Conservation (phyloP, 1,140 invertebrate genomes). For the Berghia stephanieae region DNA sequence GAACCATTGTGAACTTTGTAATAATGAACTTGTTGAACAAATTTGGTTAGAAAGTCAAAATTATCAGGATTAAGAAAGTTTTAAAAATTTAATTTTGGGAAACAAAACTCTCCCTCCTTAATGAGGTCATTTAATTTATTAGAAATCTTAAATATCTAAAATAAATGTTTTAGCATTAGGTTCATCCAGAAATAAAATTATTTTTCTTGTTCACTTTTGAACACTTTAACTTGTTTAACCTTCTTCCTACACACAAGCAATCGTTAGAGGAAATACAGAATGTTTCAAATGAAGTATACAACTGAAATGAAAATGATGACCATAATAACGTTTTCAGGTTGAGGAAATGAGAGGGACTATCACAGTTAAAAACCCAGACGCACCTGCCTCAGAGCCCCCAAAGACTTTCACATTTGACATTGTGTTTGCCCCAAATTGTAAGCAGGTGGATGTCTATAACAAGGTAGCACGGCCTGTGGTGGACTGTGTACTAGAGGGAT, state of each 20-base stretch:
- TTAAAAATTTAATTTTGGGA: too few relatives aligned
- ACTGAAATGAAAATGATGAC: neutral
- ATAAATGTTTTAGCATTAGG: too few relatives aligned
- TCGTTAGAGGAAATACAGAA: neutral
- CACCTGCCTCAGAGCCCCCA: constrained; percentile 66
- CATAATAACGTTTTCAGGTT: constrained; percentile 66
- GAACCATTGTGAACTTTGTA: too few relatives aligned
- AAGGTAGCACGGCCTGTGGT: constrained; percentile 90
- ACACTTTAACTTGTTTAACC: neutral
- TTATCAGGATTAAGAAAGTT: too few relatives aligned
- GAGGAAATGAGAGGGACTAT: constrained; percentile 81
- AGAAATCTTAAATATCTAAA: too few relatives aligned
- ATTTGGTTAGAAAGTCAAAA: too few relatives aligned
- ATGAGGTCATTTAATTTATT: too few relatives aligned
- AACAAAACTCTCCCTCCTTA: too few relatives aligned
- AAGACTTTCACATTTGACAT: constrained; percentile 92
- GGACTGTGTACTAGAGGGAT: constrained; percentile 91
- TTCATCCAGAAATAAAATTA: too few relatives aligned
- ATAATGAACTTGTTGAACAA: too few relatives aligned
- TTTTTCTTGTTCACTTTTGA: neutral
- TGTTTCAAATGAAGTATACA: neutral
- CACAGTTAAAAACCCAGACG: constrained; percentile 78
- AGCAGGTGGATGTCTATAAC: constrained; percentile 89
- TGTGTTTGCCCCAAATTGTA: constrained; percentile 68
- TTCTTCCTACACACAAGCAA: neutral